Base-by-base conservation (phyloP, 2,888 invertebrate species). In the Drosophila maculinotata region DNA sequence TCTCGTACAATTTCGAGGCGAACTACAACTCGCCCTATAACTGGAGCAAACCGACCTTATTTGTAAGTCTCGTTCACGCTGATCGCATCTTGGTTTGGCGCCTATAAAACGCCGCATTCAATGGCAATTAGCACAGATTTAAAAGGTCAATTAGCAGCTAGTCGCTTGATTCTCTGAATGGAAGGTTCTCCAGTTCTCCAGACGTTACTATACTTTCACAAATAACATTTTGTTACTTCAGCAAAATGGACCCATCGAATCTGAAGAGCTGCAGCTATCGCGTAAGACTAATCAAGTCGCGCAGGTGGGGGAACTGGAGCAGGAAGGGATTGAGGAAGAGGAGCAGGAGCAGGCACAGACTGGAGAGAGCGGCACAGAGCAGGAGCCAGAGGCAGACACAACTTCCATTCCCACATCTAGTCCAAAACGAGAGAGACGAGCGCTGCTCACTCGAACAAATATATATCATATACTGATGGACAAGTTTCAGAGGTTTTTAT, bases 1-100 rank as follows among this genome's bases (percentile, higher is more conserved):
- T 95, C 23, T 95, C 95, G 0, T 95, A 95, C 89, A 95, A 95
- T 91, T 95, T 95, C 79, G 95, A 95, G 86, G 93, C 94, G 0
- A 94, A 94, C 87, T 95, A 95, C 90, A 91, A 90, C 69, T 91
- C 94, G 2, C 93, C 95, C 4, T 92, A 89, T 14, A 95, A 95
- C 41, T 91, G 89, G 89, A 76, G 69, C 45, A 51, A 85, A 23
- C 89, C 89, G 44, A 86, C 88, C 26, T 49, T 85, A 64, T 89
- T 84, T 70, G 90, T 90, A 74, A 87, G 89, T 86, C 28, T 44
- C 25, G 59, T 59, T 66, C 17, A 45, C 44, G 10, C 9, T 23
- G 14, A 7, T 12, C 7, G 3, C 10, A 9, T 25, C n/a, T 48
- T 25, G 12, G 33, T 12, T 52, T 44, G 48, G 31, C 25, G 53